Conservation (phyloP, 2,113 vertebrate species). For the Lophochroa leadbeateri region DNA sequence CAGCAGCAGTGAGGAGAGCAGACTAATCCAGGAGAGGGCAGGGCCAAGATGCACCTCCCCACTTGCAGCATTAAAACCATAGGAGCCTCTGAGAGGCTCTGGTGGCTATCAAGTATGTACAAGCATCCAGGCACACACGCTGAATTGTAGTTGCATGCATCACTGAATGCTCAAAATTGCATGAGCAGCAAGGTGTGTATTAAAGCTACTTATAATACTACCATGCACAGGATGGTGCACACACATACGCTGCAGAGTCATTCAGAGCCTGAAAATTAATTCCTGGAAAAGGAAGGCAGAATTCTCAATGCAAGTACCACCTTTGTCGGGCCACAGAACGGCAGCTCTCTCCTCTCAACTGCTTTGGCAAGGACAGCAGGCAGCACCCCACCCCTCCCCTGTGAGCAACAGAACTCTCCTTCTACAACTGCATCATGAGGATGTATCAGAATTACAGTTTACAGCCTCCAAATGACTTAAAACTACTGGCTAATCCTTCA, state of each 20-base stretch:
- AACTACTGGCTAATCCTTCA: background rate
- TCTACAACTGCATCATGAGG: background rate
- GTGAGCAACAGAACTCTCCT: accelerated
- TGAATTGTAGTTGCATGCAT: background rate
- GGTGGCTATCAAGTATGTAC: background rate
- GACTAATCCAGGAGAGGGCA: accelerated
- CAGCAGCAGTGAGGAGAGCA: background rate
- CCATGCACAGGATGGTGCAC: background rate
- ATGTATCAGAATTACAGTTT: background rate
- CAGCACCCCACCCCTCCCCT: background rate
- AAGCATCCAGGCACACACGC: background rate
- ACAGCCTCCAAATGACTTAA: background rate
- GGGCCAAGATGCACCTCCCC: background rate
- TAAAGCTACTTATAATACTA: background rate
- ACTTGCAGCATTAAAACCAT: background rate
- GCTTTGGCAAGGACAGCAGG: background rate
- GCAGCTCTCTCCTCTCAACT: background rate
- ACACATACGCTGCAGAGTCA: background rate
- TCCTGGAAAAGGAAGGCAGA: background rate
- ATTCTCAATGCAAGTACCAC: background rate
- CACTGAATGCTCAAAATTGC: background rate
- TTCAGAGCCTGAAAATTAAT: background rate
- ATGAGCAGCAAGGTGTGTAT: background rate
- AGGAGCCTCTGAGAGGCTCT: background rate
- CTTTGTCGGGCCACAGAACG: accelerated